Base-by-base conservation (phyloP, 2,113 vertebrate genomes). In the Labeo catla region DNA sequence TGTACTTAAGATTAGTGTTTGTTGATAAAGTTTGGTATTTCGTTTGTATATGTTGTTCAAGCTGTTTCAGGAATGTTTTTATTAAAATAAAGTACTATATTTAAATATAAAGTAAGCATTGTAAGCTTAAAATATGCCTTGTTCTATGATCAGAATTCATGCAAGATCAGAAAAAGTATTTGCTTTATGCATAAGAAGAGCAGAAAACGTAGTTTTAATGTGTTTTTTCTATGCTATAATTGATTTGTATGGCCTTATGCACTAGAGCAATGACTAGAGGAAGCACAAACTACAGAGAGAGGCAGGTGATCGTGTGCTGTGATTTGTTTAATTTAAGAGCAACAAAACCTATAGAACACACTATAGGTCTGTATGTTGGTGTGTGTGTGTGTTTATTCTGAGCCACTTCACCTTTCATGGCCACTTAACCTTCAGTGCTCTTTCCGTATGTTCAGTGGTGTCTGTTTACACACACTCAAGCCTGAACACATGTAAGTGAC, bases 401-500 rank as follows among this genome's bases (percentile, higher is more conserved):
- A 47, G 57, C 21, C 13, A 16, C 57, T 63, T 81, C 79, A 81
- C 39, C n/a, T 81, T n/a, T 81, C 45, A 16, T 65, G 43, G 43
- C 43, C 79, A 81, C 43, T 81, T 81, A 81, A 81, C 81, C 81
- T 70, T 39, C 16, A 83, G 65, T n/a, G 47, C 65, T 52, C 59
- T 81, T 28, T n/a, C 45, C 16, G 5, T 70, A 83, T 83, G 65
- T 70, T 28, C 16, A 52, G 81, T 21, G 23, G 81, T 83, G 81
- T 83, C 81, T 70, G 23, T 39, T 82, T 83, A 70, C 84, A 39
- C 45, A 57, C 76, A 85, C 74, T 61, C 19, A 68, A 59, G 63
- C 16, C 43, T 66, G 45, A 21, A 78, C 84, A 63, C 72, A 76
- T 61, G 43, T 47, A 85, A 63, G 61, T 66, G 76, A 85, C 23